Percentiles rank a stretch among this genome's conserved stretches.
Conservation (phyloP, 2,113 vertebrate species). For the Neodontobutis hainanensis region DNA sequence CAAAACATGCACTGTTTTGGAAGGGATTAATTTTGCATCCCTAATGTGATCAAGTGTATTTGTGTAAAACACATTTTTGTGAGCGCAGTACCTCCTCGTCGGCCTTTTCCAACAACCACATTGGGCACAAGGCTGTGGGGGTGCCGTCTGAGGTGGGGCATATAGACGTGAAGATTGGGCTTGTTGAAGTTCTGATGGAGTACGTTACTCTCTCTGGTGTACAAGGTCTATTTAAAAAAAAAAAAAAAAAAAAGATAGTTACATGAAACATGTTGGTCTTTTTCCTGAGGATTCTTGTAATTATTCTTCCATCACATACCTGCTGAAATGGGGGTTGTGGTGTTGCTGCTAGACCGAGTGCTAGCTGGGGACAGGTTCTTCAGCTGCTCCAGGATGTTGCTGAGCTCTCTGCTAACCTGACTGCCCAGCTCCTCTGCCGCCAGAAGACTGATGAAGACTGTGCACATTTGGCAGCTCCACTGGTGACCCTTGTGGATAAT, state of each 20-base stretch:
- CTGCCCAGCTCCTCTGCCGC: conserved; percentile 73
- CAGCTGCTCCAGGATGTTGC: conserved; percentile 66
- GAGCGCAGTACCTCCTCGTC: conserved; percentile 76
- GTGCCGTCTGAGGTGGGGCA: conserved; percentile 82
- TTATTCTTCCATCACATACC: conserved; percentile 49
- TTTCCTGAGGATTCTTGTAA: background rate
- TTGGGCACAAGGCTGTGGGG: conserved; percentile 76
- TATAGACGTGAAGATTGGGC: conserved; percentile 75
- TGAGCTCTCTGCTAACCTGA: conserved; percentile 68
- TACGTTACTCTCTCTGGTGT: background rate
- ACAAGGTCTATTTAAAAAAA: background rate
- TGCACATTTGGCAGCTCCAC: conserved; percentile 50
- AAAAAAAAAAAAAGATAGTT: no score
- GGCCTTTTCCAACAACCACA: conserved; percentile 79
- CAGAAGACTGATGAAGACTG: conserved; percentile 69
- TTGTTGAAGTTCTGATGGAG: conserved; percentile 25
- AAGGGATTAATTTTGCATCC: no score
- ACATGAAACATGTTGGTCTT: background rate
- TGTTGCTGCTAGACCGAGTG: background rate
- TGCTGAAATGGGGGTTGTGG: conserved; percentile 19
- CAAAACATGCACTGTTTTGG: no score
- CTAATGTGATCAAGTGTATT: no score
- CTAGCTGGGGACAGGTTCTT: conserved; percentile 39
- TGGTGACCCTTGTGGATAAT: conserved; percentile 9
- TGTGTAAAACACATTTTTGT: no score